These are phyloP conservation scores for Aix galericulata DNA, from an alignment of 2,113 vertebrate genomes.

Conservation along the genomic window DNA sequence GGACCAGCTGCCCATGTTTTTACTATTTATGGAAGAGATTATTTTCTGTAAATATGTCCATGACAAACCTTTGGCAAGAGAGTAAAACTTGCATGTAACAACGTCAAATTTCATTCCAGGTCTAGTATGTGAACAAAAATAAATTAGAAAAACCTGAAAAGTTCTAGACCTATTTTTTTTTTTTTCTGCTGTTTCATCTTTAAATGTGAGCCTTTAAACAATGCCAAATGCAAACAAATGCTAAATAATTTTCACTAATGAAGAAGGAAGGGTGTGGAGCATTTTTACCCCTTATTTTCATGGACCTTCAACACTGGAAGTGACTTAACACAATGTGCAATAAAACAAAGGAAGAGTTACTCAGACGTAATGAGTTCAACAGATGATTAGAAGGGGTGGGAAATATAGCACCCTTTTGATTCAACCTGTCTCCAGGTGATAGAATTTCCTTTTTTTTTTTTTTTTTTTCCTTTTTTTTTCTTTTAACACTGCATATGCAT, in stretches of 20 bases:
- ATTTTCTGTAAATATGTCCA: slow-evolving; percentile 62
- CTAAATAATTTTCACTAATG: slow-evolving; percentile 35
- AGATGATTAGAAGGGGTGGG: slow-evolving; percentile 37
- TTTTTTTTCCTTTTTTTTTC: background rate
- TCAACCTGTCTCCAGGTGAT: slow-evolving; percentile 51
- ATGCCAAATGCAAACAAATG: slow-evolving; percentile 58
- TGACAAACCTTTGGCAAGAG: slow-evolving; percentile 50
- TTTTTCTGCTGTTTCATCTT: slow-evolving; percentile 21
- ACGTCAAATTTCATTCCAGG: slow-evolving; percentile 56
- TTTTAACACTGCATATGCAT: background rate
- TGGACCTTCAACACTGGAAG: slow-evolving; percentile 39
- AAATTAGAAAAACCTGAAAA: slow-evolving; percentile 36
- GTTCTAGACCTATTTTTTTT: background rate
- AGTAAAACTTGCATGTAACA: slow-evolving; percentile 40
- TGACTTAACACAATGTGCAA: slow-evolving; percentile 40
- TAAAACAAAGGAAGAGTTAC: slow-evolving; percentile 71
- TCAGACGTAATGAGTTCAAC: slow-evolving; percentile 56
- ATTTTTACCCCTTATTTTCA: slow-evolving; percentile 38
- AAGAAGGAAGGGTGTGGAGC: slow-evolving; percentile 24
- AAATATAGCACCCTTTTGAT: slow-evolving; percentile 36
- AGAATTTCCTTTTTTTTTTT: slow-evolving; percentile 38
- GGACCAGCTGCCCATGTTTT: slow-evolving; percentile 32
- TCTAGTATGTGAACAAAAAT: slow-evolving; percentile 51
- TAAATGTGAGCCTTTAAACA: background rate
- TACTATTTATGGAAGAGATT: slow-evolving; percentile 64